Evolutionary conservation across 2,113 vertebrate species (phyloP), one percentile per base, ranked within the genome.

Genomic region (Pelusios castaneus): DNA sequence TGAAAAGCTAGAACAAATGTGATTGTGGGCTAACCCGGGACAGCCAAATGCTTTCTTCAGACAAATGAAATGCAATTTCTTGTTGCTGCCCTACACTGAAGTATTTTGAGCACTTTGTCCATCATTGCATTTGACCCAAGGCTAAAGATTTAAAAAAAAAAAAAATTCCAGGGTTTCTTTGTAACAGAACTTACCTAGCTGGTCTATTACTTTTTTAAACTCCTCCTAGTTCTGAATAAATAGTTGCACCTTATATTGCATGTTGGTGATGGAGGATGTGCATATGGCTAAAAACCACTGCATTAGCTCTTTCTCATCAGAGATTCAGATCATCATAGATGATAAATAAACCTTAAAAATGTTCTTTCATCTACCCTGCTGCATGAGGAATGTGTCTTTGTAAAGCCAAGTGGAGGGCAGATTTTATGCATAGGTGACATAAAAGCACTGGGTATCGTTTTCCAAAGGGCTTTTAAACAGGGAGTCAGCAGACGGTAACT

Each of bases 261-360:
- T 56, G 75, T 70, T 7, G 0, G 67, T 67, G 1, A 0, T 1
- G 16, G 19, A 3, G 41, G 51, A 47, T 51, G 41, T 1, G 82
- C 4, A 0, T 0, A 79, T 2, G 0, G 21, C 8, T 43, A 0
- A 1, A 0, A 75, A 12, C 70, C 92, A 91, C 70, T 94, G 84
- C 73, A 78, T 31, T 1, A 6, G 4, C 4, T 2, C 16, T 10
- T 85, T 54, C 63, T 70, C 63, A 22, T 70, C n/a, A 70, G 17
- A 38, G 63, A 22, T 70, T 70, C 60, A n/a, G 54, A 6, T 27
- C 5, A 21, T 43, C 85, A 0, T n/a, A 49, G 82, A 19, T n/a
- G 0, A 0, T 41, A 22, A 0, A 0, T 41, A 22, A 10, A 25
- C 24, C 13, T 41, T 22, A 75, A 43, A 43, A 43, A 25, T 75